A percentile compares a stretch with the other conserved stretches of the same genome.
phyloP scores from a whole-genome alignment of 2,113 vertebrate genomes.

The rabbit (Oryctolagus cuniculus) region DNA sequence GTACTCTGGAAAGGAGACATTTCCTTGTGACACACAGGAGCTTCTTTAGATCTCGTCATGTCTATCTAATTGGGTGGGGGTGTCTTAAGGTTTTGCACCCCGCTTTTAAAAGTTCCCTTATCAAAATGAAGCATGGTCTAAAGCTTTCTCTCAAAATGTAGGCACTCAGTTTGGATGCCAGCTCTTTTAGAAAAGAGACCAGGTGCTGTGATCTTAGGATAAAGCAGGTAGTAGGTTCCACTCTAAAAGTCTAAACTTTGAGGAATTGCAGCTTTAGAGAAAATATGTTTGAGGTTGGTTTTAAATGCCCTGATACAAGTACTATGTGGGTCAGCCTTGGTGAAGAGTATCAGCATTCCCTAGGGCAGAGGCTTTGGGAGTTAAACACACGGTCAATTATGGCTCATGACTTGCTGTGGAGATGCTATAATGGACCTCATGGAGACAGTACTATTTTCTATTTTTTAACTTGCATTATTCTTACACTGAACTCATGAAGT shows the following conservation, averaged over 20 bases:
- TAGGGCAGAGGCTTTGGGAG: not conserved
- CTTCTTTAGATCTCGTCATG: not conserved
- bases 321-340: not conserved
- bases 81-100: not conserved
- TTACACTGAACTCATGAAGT: not conserved
- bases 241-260: not conserved
- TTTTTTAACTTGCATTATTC: not conserved
- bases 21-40: not conserved
- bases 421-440: not conserved
- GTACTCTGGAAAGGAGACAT: not conserved
- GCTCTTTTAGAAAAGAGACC: not conserved
- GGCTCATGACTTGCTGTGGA: not conserved
- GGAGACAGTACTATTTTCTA: not conserved
- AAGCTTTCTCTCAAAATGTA: not conserved
- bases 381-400: not conserved
- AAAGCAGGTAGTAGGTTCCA: not conserved
- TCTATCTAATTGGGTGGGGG: not conserved
- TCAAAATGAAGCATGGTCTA: not conserved
- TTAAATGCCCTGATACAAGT: not conserved
- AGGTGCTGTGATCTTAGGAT: not conserved
- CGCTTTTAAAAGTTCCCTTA: not conserved
- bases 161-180: not conserved
- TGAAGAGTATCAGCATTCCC: not conserved
- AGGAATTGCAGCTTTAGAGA: not conserved
- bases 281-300: not conserved